phyloP scores from a whole-genome alignment of 92 coral and sea anemone species.

The Muricea muricata region DNA sequence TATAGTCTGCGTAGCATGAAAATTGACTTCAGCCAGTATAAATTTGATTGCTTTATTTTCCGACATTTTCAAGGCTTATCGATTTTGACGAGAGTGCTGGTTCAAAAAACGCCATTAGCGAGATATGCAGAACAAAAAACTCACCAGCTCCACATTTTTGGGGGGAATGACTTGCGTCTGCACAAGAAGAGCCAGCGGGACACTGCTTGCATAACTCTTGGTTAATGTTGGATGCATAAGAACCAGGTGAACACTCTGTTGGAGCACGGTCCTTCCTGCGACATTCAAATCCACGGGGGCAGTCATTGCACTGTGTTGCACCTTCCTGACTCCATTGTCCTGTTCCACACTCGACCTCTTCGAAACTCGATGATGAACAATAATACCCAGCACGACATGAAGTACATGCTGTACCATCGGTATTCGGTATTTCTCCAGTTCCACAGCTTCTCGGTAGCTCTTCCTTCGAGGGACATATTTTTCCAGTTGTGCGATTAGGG shows the following conservation, averaged over 20 bases:
- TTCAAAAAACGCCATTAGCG: neutral
- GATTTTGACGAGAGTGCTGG: too few relatives aligned
- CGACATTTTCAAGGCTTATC: too few relatives aligned
- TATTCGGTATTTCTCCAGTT: slow-evolving; percentile 80
- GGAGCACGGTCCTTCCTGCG: slow-evolving; percentile 66
- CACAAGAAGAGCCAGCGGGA: slow-evolving; percentile 78
- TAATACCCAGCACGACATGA: slow-evolving; percentile 85
- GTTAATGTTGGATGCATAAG: slow-evolving; percentile 66
- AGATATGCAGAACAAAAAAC: neutral
- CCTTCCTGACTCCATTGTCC: slow-evolving; percentile 92
- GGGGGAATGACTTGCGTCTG: slow-evolving; percentile 68
- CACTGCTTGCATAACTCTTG: slow-evolving; percentile 71
- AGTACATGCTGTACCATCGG: slow-evolving; percentile 78
- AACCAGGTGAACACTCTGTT: slow-evolving; percentile 73
- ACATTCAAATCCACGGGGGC: slow-evolving; percentile 81
- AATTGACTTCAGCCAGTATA: too few relatives aligned
- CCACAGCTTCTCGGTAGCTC: slow-evolving; percentile 79
- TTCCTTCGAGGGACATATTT: slow-evolving; percentile 77
- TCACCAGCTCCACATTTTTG: slow-evolving; percentile 72
- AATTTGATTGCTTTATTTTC: too few relatives aligned
- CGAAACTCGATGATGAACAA: slow-evolving; percentile 78
- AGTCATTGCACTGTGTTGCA: slow-evolving; percentile 78
- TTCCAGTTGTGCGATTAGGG: slow-evolving; percentile 92
- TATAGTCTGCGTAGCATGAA: too few relatives aligned
- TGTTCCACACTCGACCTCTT: slow-evolving; percentile 68